These are phyloP conservation scores for Frieseomelitta varia DNA, from an alignment of 1,140 invertebrate species.

Conservation along the genomic window DNA sequence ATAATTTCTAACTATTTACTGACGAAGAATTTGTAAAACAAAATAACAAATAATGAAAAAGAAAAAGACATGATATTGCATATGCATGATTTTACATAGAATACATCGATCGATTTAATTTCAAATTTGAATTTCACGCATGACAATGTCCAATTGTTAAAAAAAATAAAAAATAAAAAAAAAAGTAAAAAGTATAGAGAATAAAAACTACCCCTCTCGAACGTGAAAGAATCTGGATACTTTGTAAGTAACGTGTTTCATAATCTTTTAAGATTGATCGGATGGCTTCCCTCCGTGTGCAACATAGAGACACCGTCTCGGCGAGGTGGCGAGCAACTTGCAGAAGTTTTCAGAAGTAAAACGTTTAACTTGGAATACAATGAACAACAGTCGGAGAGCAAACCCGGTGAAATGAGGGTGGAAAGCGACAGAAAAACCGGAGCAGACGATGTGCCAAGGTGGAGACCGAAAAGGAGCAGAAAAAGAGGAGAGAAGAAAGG, in stretches of 20 bases:
- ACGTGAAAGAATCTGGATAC: not conserved
- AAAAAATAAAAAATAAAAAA: not conserved
- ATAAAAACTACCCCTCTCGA: no score
- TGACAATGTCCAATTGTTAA: not conserved
- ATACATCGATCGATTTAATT: not conserved
- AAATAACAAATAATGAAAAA: not conserved
- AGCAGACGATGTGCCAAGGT: not conserved
- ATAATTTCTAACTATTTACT: not conserved
- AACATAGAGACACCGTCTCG: not conserved
- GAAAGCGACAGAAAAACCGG: not conserved
- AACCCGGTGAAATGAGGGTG: not conserved
- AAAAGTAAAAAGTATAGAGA: not conserved
- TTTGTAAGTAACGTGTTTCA: not conserved
- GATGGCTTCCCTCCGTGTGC: not conserved
- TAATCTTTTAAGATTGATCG: not conserved
- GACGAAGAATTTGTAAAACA: not conserved
- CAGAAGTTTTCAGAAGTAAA: slow-evolving; percentile 24
- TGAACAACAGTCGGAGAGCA: not conserved
- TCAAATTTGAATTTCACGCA: not conserved
- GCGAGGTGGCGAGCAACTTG: slow-evolving; percentile 3
- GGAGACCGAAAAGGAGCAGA: not conserved
- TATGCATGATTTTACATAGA: not conserved
- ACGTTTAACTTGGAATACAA: slow-evolving; percentile 29
- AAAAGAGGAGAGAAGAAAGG: slow-evolving; percentile 32
- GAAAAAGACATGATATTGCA: not conserved